These are phyloP conservation scores for Eptatretus atami DNA, from an alignment of 2,797 vertebrate species.

Conservation along the genomic window DNA sequence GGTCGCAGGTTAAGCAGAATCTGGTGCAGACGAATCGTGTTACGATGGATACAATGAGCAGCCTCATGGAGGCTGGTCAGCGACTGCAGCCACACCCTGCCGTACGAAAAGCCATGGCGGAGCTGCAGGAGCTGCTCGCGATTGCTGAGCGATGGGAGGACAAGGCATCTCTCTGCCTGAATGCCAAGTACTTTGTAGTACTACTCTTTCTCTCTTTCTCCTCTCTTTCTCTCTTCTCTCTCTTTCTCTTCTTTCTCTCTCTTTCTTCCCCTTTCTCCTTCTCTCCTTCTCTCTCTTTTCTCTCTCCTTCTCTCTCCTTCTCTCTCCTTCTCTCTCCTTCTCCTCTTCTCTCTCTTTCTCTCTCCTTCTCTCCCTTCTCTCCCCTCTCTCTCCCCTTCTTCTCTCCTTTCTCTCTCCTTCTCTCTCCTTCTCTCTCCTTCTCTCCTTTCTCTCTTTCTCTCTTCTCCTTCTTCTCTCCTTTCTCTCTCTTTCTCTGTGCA, in stretches of 20 bases:
- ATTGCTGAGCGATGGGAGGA: slow-evolving; percentile 94
- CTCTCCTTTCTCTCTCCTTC: background rate
- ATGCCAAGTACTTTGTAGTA: slow-evolving; percentile 32
- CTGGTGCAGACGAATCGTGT: slow-evolving; percentile 57
- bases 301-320: background rate
- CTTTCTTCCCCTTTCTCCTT: no score
- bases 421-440: background rate
- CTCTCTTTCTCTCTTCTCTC: background rate
- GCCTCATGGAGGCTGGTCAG: slow-evolving; percentile 73
- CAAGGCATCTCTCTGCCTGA: slow-evolving; percentile 61
- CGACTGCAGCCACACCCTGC: slow-evolving; percentile 80
- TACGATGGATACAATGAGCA: slow-evolving; percentile 86
- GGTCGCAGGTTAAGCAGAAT: slow-evolving; percentile 19
- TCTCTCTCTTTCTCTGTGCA: background rate
- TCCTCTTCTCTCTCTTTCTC: background rate
- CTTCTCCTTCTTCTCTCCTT: background rate
- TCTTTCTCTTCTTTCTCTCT: background rate
- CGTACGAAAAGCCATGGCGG: slow-evolving; percentile 91
- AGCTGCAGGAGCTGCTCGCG: slow-evolving; percentile 77
- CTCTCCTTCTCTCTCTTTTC: background rate
- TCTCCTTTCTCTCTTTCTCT: background rate
- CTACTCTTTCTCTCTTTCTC: background rate
- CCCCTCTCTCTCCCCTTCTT: no score
- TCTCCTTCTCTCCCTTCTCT: background rate
- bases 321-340: background rate